Conservation (phyloP, 2,797 vertebrate species). For the Anguilla marmorata region DNA sequence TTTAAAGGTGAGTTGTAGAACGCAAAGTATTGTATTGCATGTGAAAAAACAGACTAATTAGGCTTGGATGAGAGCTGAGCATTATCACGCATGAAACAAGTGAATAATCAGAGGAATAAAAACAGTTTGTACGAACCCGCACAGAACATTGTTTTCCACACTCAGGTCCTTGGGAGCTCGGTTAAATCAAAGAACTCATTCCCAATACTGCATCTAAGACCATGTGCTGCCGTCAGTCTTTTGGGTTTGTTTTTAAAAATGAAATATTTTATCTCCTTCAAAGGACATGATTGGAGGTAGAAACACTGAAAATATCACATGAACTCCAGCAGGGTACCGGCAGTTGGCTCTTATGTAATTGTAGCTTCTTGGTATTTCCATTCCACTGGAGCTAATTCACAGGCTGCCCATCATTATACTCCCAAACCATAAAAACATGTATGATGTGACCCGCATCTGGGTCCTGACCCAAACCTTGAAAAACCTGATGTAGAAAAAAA, state of each 20-base stretch:
- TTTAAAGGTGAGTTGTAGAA: conserved; percentile 24
- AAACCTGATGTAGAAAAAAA: not conserved
- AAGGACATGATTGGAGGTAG: not conserved
- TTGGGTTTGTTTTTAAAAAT: not conserved
- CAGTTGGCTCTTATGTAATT: not conserved
- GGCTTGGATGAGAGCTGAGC: not conserved
- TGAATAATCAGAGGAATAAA: not conserved
- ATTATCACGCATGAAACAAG: not conserved
- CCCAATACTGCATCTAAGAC: not conserved
- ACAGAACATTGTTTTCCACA: not conserved
- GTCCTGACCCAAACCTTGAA: not conserved
- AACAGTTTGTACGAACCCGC: not conserved
- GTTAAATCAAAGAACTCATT: not conserved
- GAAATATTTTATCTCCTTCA: not conserved
- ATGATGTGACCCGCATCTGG: not conserved
- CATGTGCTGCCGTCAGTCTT: not conserved
- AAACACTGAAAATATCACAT: not conserved
- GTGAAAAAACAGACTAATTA: not conserved
- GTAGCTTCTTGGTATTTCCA: not conserved
- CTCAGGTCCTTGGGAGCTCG: not conserved
- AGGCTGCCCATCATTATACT: not conserved
- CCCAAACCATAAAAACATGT: not conserved
- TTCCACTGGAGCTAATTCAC: not conserved
- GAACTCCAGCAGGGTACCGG: not conserved
- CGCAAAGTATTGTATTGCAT: not conserved